Evolutionary conservation across 2,113 vertebrate species (phyloP).

Genomic region (Spea multiplicata): DNA sequence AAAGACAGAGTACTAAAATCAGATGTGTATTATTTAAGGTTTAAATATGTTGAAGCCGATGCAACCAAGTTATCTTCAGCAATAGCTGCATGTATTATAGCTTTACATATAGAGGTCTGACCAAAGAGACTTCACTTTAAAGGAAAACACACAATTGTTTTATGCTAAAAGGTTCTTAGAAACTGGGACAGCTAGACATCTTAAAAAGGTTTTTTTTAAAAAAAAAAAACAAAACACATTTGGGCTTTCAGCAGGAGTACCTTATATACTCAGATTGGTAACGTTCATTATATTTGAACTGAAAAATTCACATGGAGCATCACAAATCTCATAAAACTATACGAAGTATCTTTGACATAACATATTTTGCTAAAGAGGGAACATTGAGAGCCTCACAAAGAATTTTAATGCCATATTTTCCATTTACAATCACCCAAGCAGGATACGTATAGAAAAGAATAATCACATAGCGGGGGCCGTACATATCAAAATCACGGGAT

Average conservation of each 20-base stretch:
- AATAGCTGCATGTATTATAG: neutral
- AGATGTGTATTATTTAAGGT: neutral
- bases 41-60: neutral
- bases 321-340: too few species aligned
- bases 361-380: neutral
- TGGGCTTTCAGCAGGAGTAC: too few species aligned
- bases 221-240: too few species aligned
- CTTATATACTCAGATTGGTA: too few species aligned
- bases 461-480: neutral
- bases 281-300: too few species aligned
- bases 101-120: neutral
- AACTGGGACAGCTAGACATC: too few species aligned
- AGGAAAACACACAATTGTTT: neutral
- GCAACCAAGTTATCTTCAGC: neutral
- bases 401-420: neutral
- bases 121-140: neutral
- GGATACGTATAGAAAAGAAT: neutral
- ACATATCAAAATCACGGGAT: neutral
- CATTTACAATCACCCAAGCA: neutral
- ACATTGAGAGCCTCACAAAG: neutral
- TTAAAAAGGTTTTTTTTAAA: too few species aligned
- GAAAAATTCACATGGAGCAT: too few species aligned
- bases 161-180: neutral
- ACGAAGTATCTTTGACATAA: too few species aligned
- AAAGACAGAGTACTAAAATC: constrained; percentile 9